Evolutionary conservation across 53 echinoderm and acorn worm species (phyloP).

Genomic region (Zoroaster sp.): DNA sequence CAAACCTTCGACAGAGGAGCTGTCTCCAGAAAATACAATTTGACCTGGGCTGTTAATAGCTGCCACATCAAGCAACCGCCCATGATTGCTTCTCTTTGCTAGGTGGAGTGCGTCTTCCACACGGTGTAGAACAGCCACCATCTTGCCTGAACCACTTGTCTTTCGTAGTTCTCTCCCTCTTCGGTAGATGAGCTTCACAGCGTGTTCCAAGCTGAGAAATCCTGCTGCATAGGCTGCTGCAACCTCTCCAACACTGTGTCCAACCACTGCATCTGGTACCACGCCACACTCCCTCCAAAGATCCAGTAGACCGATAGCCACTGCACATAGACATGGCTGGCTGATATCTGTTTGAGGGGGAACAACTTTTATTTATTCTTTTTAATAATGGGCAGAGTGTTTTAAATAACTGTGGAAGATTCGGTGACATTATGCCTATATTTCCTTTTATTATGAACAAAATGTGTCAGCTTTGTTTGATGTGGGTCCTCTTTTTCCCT

Average conservation of each 20-base stretch:
- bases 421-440: background rate
- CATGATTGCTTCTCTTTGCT: slow-evolving; percentile 84
- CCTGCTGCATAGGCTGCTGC: slow-evolving; percentile 97
- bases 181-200: slow-evolving; percentile 85
- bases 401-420: background rate
- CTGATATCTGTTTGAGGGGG: slow-evolving; percentile 70
- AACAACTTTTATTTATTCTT: too few relatives aligned
- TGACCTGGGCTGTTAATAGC: slow-evolving; percentile 95
- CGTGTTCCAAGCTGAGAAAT: slow-evolving; percentile 82
- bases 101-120: slow-evolving; percentile 81
- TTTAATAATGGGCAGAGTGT: too few relatives aligned
- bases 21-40: slow-evolving; percentile 94
- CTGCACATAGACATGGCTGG: slow-evolving; percentile 91
- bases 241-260: slow-evolving; percentile 96
- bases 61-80: slow-evolving; percentile 90
- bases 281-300: slow-evolving; percentile 89
- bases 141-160: slow-evolving; percentile 88
- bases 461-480: too few relatives aligned
- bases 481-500: too few relatives aligned
- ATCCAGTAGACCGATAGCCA: slow-evolving; percentile 90
- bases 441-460: background rate
- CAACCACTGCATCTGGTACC: slow-evolving; percentile 90
- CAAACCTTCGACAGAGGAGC: slow-evolving; percentile 73
- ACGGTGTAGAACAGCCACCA: slow-evolving; percentile 94
- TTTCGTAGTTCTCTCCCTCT: slow-evolving; percentile 89